Evolutionary conservation across 1,140 invertebrate genomes (phyloP), one percentile per base, ranked within the genome.

Genomic region (Habropoda laboriosa): DNA sequence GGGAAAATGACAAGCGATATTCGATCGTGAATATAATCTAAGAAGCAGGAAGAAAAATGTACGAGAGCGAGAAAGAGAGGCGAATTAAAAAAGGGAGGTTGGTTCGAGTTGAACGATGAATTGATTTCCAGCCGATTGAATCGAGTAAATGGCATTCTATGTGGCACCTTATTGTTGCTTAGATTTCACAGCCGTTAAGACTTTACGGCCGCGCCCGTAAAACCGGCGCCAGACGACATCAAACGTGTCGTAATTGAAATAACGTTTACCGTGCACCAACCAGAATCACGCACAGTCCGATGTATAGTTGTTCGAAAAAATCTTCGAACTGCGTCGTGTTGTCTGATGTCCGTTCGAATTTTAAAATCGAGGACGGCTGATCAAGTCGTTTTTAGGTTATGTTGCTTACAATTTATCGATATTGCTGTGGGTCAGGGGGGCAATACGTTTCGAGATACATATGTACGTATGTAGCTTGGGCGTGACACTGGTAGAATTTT

Each of bases 231-330:
- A 84, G 77, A 84, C 82, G 78, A 73, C 78, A 85, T 81, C 77
- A 80, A 84, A 85, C 76, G 81, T 75, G 75, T 84, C 76, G 81
- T 84, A 83, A 84, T 84, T 83, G 82, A 84, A 84, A 84, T 79
- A 84, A 84, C 67, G 60, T 76, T 84, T 80, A 72, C 66, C 35
- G 45, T 80, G 60, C 21, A 32, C 45, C 81, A 84, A 84, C 51
- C 67, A 77, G 78, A 73, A 79, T 79, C 79, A 68, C 51, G 72
- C 40, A n/a, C 38, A 67, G 68, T 67, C 51, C 30, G 49, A 49
- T 57, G n/a, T 21, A 61, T 8, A 13, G 21, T 7, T 58, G 27
- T 0, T 3, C 6, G 16, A 45, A 47, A 32, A 64, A 1, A 12
- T 40, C 2, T 32, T 5, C 1, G 18, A n/a, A n/a, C n/a, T n/a